Evolutionary conservation across 1,140 invertebrate species (phyloP), one percentile per base, ranked within the genome.

Genomic region (Eriocheir sinensis): DNA sequence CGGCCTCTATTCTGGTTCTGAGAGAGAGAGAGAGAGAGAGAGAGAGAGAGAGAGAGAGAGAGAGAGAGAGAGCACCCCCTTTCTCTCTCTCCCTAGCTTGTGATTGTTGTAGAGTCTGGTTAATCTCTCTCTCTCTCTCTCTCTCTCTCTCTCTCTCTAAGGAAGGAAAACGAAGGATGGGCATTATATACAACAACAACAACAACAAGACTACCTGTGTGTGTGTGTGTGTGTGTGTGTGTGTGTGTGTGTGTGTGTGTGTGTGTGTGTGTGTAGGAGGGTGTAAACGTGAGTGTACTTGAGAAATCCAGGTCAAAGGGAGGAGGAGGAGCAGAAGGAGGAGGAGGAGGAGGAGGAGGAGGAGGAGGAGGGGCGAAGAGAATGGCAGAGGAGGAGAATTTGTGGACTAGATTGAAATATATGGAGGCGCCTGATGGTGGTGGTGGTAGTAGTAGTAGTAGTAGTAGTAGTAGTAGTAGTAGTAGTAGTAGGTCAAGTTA

Each of bases 281-380:
- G 9, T n/a, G 40, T 41, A 41, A 21, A 48, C n/a, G 36, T 41
- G 86, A 48, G 38, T 17, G 4, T 41, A 44, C n/a, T 30, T 30
- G 36, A 48, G 86, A 48, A 41, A 41, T 41, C 9, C 8, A 41
- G 86, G 0, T 3, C 40, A 44, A 38, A 21, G 27, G 86, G 9
- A 89, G 86, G 86, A 89, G 40, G 86, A 88, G 60, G 60, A 72
- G 60, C 21, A 72, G 60, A n/a, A 72, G 60, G 60, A 72, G 60
- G 60, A 72, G 60, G 60, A 72, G 48, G 48, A 53, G 48, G 48
- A 53, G 48, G 48, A 53, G 48, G 48, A 53, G 48, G 48, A 53
- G 48, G 48, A 53, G 48, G 48, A 53, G 48, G 48, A 53, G 48
- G 21, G 48, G 48, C 12, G 48, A 21, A 53, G 48, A 53, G 60